Evolutionary conservation across 2,888 invertebrate genomes (phyloP).

Genomic region (Heteropelma amictum): DNA sequence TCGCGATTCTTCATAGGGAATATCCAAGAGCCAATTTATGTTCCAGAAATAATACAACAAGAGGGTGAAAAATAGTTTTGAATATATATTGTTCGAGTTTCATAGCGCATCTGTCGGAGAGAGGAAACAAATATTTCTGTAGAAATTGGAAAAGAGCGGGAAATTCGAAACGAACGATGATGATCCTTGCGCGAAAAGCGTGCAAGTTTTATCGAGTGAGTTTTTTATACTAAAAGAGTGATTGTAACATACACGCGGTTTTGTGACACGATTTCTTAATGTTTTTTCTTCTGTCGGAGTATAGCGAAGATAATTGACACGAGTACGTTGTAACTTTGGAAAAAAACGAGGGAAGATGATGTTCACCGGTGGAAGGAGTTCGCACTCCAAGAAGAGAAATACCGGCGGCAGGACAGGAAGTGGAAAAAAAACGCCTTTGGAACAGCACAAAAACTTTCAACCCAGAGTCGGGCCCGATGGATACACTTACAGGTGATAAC

Average conservation of each 20-base stretch:
- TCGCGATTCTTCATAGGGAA: slow-evolving; percentile 36
- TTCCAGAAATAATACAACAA: not conserved
- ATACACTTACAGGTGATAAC: slow-evolving; percentile 72
- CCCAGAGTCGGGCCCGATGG: slow-evolving; percentile 68
- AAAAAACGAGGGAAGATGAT: slow-evolving; percentile 80
- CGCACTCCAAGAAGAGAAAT: slow-evolving; percentile 81
- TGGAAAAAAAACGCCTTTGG: slow-evolving; percentile 67
- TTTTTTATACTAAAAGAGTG: not conserved
- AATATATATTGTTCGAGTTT: too few species aligned
- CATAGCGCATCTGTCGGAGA: not conserved
- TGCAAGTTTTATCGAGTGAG: slow-evolving; percentile 16
- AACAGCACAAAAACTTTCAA: slow-evolving; percentile 62
- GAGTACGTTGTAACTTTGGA: not conserved
- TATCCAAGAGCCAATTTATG: slow-evolving; percentile 12
- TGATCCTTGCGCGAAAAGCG: not conserved
- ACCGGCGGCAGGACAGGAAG: slow-evolving; percentile 70
- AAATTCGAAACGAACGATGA: not conserved
- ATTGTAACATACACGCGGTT: not conserved
- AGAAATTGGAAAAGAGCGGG: not conserved
- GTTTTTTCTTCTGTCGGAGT: slow-evolving; percentile 7
- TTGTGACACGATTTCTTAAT: too few species aligned
- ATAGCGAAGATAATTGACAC: slow-evolving; percentile 9
- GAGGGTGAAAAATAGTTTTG: too few species aligned
- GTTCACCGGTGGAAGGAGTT: slow-evolving; percentile 83
- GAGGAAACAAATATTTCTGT: not conserved